Conservation (phyloP, 2,888 invertebrate species). For the Junonia oenone region DNA sequence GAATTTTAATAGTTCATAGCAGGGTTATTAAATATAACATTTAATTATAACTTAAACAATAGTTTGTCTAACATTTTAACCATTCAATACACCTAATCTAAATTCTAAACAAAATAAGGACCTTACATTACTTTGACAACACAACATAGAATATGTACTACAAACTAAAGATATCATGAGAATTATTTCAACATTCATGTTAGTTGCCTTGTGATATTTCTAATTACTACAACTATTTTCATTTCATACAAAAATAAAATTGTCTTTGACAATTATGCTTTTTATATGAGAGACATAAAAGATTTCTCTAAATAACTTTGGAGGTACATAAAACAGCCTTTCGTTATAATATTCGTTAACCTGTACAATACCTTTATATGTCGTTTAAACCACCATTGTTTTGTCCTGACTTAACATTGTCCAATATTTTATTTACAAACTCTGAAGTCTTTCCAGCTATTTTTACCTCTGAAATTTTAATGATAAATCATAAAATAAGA, state of each 20-base stretch:
- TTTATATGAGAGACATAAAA: constrained; percentile 58
- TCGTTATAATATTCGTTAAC: constrained; percentile 50
- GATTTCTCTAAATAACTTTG: constrained; percentile 71
- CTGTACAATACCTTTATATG: constrained; percentile 60
- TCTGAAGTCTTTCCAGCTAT: constrained; percentile 96
- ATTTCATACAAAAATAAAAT: constrained; percentile 70
- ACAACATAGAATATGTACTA: constrained; percentile 8
- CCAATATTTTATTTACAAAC: constrained; percentile 94
- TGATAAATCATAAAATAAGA: no score
- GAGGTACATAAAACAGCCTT: constrained; percentile 79
- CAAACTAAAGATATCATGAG: constrained; percentile 21
- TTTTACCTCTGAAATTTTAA: constrained; percentile 83
- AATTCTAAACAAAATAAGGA: constrained; percentile 18
- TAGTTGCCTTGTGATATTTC: constrained; percentile 68
- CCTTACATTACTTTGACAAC: neutral
- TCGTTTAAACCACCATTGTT: constrained; percentile 89
- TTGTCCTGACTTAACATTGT: constrained; percentile 90
- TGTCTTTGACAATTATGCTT: constrained; percentile 69
- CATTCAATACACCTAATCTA: neutral
- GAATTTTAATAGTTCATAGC: neutral
- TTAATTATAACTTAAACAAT: neutral
- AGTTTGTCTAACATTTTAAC: neutral
- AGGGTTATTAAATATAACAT: neutral
- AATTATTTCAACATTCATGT: constrained; percentile 30
- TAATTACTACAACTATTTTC: constrained; percentile 57